phyloP scores from a whole-genome alignment of 2,888 invertebrate genomes.

The Drosophila neonasuta region DNA sequence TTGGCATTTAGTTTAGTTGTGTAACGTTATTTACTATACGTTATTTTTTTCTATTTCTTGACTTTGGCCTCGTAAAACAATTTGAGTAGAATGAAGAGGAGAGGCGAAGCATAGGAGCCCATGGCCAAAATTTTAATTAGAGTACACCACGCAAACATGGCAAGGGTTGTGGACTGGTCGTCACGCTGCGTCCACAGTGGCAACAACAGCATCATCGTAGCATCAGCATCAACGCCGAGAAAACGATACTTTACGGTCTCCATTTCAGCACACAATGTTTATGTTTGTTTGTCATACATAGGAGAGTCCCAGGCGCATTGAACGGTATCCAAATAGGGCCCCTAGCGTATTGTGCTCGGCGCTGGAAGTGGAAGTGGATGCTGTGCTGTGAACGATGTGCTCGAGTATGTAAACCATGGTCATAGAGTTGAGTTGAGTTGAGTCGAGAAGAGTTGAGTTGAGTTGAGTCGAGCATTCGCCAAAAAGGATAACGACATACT shows the following conservation, averaged over 20 bases:
- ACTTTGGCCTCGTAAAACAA: constrained; percentile 55
- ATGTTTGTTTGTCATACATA: constrained; percentile 75
- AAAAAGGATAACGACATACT: constrained; percentile 40
- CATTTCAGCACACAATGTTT: constrained; percentile 65
- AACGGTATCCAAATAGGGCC: constrained; percentile 72
- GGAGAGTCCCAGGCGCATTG: constrained; percentile 69
- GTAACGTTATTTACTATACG: constrained; percentile 8
- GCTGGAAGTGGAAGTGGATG: constrained; percentile 11
- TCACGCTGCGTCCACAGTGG: constrained; percentile 1
- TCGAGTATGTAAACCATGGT: constrained; percentile 21
- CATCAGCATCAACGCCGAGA: constrained; percentile 27
- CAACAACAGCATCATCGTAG: neutral
- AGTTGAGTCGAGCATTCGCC: neutral
- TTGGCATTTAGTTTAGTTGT: constrained; percentile 59
- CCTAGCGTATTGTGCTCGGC: constrained; percentile 58
- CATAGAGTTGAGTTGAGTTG: neutral
- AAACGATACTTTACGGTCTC: constrained; percentile 64
- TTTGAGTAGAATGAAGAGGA: constrained; percentile 23
- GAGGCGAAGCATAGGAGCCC: constrained; percentile 31
- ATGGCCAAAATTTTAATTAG: constrained; percentile 71
- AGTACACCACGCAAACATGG: constrained; percentile 68
- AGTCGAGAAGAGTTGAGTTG: neutral
- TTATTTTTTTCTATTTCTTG: constrained; percentile 9
- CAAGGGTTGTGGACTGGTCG: neutral
- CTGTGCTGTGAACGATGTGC: constrained; percentile 10